Conservation (phyloP, 2,113 vertebrate genomes). For the Polypterus senegalus region DNA sequence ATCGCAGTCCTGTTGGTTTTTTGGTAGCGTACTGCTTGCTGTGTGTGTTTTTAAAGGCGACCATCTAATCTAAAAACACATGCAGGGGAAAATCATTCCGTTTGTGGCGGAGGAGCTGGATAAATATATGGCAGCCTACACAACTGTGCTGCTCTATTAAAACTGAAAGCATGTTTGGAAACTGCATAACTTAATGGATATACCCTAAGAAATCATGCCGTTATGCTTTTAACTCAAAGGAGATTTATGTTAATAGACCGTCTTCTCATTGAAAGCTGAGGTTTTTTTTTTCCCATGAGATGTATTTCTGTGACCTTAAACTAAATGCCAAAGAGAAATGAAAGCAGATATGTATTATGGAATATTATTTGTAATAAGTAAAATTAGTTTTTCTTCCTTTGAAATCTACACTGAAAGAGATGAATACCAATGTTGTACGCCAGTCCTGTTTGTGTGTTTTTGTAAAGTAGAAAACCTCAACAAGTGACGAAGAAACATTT, state of each 20-base stretch:
- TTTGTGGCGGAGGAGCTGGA: neutral
- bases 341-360: too few species aligned
- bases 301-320: too few species aligned
- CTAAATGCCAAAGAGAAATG: too few species aligned
- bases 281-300: too few species aligned
- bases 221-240: neutral
- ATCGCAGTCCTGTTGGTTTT: slow-evolving; percentile 29
- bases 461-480: too few species aligned
- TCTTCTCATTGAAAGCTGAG: neutral
- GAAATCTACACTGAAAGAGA: too few species aligned
- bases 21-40: slow-evolving; percentile 22
- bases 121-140: neutral
- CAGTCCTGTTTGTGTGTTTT: too few species aligned
- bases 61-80: slow-evolving; percentile 15
- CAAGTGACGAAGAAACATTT: too few species aligned
- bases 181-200: neutral
- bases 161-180: neutral
- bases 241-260: neutral
- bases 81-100: neutral
- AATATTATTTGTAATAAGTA: too few species aligned
- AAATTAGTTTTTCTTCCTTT: too few species aligned
- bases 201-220: neutral
- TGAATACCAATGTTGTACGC: too few species aligned
- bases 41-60: slow-evolving; percentile 21
- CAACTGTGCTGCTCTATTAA: neutral